phyloP scores from a whole-genome alignment of 2,113 vertebrate species.

The Serinus canaria region DNA sequence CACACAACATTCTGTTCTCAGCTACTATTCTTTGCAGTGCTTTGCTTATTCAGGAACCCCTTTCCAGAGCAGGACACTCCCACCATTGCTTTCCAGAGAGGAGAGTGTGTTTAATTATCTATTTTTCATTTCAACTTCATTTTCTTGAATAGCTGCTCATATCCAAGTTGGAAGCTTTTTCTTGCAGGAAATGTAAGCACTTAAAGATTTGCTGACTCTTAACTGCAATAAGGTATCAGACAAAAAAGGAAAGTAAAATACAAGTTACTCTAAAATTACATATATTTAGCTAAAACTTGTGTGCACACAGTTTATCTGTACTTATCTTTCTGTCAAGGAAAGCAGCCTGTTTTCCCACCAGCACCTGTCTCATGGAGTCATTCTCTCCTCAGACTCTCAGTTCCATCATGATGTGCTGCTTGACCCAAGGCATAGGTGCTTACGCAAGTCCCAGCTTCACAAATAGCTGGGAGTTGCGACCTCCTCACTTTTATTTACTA shows the following conservation, averaged over 20 bases:
- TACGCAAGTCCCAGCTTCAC: neutral
- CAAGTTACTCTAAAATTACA: neutral
- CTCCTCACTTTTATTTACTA: neutral
- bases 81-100: neutral
- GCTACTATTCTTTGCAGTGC: neutral
- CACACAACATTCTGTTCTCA: neutral
- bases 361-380: neutral
- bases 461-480: neutral
- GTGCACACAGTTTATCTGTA: neutral
- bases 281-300: neutral
- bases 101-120: too few species aligned
- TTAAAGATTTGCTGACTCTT: neutral
- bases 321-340: neutral
- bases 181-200: neutral
- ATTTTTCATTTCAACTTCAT: neutral
- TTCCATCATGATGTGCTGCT: neutral
- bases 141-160: neutral
- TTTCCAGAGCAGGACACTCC: neutral
- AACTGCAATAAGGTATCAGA: neutral
- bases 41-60: neutral
- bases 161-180: neutral
- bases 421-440: rapidly evolving
- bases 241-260: neutral
- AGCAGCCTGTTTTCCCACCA: neutral
- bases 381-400: neutral